Evolutionary conservation across 1,140 invertebrate genomes (phyloP).

Genomic region (Scylla paramamosain): DNA sequence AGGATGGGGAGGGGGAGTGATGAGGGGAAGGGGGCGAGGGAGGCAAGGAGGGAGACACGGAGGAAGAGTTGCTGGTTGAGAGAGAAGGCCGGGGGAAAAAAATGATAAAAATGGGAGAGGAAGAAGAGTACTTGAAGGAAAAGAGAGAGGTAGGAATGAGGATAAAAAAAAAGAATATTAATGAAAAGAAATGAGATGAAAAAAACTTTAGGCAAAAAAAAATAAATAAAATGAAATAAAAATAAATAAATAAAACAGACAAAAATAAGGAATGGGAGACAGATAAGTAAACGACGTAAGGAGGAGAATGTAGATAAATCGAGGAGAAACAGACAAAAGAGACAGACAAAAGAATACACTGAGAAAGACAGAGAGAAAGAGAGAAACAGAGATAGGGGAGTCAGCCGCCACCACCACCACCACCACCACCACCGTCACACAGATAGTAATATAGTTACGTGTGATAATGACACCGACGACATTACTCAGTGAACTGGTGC

Average conservation of each 20-base stretch:
- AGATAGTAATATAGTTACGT: not conserved
- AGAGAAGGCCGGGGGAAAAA: too few species aligned
- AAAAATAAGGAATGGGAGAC: not conserved
- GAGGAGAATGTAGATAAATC: not conserved
- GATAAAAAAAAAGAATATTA: not conserved
- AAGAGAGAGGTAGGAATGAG: not conserved
- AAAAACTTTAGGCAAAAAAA: not conserved
- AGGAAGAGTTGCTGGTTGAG: too few species aligned
- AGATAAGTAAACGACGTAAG: not conserved
- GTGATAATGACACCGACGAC: constrained; percentile 41
- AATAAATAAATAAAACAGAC: not conserved
- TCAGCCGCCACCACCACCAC: not conserved
- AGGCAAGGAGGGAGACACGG: not conserved
- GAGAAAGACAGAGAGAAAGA: not conserved
- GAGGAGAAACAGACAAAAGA: not conserved
- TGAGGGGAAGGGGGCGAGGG: not conserved
- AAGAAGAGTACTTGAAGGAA: not conserved
- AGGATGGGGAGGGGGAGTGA: not conserved
- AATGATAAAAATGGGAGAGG: not conserved
- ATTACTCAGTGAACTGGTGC: constrained; percentile 51
- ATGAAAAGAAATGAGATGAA: not conserved
- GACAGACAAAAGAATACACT: not conserved
- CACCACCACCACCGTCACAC: not conserved
- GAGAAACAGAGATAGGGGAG: not conserved
- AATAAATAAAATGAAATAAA: not conserved